Percentiles rank a stretch among this genome's conserved stretches.
Evolutionary conservation across 2,888 invertebrate genomes (phyloP).

Genomic region (Ophioninae sp.): DNA sequence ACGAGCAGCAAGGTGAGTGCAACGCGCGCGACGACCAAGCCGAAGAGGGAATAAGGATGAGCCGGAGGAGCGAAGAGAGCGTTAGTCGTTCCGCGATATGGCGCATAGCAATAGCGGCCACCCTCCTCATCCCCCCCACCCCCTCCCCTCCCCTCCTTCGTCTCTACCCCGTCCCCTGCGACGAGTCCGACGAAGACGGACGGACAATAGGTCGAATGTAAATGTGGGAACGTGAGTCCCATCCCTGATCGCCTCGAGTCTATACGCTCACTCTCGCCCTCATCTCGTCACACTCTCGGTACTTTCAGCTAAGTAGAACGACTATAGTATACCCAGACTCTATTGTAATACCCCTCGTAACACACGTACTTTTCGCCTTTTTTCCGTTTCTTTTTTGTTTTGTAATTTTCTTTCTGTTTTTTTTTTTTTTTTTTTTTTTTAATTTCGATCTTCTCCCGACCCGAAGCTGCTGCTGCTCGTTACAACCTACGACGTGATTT

Average conservation of each 20-base stretch:
- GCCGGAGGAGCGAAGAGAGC: slow-evolving; percentile 1
- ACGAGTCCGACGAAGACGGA: slow-evolving; percentile 61
- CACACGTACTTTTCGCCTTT: slow-evolving; percentile 10
- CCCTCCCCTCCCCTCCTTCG: too few relatives aligned
- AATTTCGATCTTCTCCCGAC: too few relatives aligned
- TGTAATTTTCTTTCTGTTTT: too few relatives aligned
- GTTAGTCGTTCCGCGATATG: slow-evolving; percentile 8
- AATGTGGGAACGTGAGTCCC: slow-evolving; percentile 78
- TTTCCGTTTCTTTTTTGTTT: not conserved
- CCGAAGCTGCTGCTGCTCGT: too few relatives aligned
- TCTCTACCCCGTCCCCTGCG: not conserved
- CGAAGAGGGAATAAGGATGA: slow-evolving; percentile 29
- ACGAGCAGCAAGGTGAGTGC: slow-evolving; percentile 23
- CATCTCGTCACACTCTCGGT: slow-evolving; percentile 54
- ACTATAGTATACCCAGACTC: slow-evolving; percentile 8
- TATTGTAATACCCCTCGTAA: slow-evolving; percentile 6
- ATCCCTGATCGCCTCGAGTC: slow-evolving; percentile 72
- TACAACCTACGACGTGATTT: too few relatives aligned
- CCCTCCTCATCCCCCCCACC: too few relatives aligned
- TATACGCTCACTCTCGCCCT: slow-evolving; percentile 62
- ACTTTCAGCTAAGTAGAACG: slow-evolving; percentile 48
- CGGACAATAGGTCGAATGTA: slow-evolving; percentile 79
- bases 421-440: too few relatives aligned
- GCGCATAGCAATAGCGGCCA: slow-evolving; percentile 1
- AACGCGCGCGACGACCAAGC: slow-evolving; percentile 1